Conservation (phyloP, 1,140 invertebrate species). For the Pomphorhynchus laevis region DNA sequence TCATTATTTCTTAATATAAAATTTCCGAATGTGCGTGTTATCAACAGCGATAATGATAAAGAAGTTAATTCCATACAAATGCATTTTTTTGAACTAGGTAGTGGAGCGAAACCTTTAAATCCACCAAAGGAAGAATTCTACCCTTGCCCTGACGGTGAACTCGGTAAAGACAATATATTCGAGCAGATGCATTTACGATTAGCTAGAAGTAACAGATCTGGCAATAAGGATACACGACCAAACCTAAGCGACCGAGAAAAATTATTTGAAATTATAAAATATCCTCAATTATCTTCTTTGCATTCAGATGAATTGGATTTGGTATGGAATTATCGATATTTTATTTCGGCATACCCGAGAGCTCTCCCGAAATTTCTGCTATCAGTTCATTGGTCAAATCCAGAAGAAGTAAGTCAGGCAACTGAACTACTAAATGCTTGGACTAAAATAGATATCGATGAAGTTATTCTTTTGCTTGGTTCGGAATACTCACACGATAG, state of each 20-base stretch:
- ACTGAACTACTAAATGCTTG: constrained; percentile 51
- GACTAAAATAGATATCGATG: constrained; percentile 79
- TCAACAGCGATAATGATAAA: no score
- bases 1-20: no score
- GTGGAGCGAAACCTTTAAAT: no score
- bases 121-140: no score
- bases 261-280: not conserved
- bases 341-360: constrained; percentile 14
- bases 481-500: constrained; percentile 46
- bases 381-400: constrained; percentile 7
- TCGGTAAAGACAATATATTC: not conserved
- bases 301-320: constrained; percentile 88
- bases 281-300: no score
- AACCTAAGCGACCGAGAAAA: not conserved
- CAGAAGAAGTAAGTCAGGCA: constrained; percentile 31
- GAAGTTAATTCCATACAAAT: no score
- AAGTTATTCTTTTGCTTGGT: constrained; percentile 58
- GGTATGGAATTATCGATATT: constrained; percentile 84
- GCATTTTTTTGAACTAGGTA: no score
- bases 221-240: not conserved
- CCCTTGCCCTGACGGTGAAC: no score
- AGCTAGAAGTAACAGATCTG: not conserved
- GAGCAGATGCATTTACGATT: not conserved
- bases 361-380: constrained; percentile 3
- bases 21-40: no score